Conservation (phyloP, 2,888 invertebrate species). For the Trichogramma evanescens region DNA sequence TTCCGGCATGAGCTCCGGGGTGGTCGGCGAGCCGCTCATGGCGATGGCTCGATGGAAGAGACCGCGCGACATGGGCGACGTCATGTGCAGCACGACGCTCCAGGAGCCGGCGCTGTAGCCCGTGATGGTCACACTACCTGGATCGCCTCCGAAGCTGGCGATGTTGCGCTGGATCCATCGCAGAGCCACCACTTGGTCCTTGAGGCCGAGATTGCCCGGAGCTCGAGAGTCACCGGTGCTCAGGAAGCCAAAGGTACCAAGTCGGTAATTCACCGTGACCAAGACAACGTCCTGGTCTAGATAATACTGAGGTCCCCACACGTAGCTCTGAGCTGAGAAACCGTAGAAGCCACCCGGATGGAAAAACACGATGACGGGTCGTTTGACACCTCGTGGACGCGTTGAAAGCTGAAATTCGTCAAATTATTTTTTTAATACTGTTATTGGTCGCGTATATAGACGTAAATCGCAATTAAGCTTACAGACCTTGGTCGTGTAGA, state of each 20-base stretch:
- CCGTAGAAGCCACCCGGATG: constrained; percentile 64
- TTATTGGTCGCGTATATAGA: not conserved
- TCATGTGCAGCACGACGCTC: constrained; percentile 46
- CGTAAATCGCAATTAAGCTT: not conserved
- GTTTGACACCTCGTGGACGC: not conserved
- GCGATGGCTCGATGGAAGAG: constrained; percentile 65
- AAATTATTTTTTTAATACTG: not conserved
- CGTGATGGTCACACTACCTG: constrained; percentile 56
- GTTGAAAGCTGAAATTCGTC: constrained; percentile 2
- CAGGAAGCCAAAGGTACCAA: constrained; percentile 51
- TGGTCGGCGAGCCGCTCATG: constrained; percentile 59
- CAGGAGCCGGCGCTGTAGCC: constrained; percentile 53
- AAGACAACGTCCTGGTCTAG: constrained; percentile 38
- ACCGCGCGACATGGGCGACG: constrained; percentile 61
- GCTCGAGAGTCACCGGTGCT: constrained; percentile 61
- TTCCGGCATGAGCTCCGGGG: constrained; percentile 51
- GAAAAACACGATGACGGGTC: constrained; percentile 62
- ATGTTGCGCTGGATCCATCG: constrained; percentile 64
- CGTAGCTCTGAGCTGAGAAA: constrained; percentile 54
- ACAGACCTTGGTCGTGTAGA: constrained; percentile 52
- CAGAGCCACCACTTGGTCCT: constrained; percentile 63
- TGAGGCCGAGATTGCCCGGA: constrained; percentile 64
- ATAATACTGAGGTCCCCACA: constrained; percentile 37
- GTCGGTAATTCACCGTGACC: constrained; percentile 40
- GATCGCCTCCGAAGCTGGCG: constrained; percentile 62